Percentiles rank a stretch among this genome's conserved stretches.
phyloP scores from a whole-genome alignment of 2,888 invertebrate genomes.

The Acleris sparsana region DNA sequence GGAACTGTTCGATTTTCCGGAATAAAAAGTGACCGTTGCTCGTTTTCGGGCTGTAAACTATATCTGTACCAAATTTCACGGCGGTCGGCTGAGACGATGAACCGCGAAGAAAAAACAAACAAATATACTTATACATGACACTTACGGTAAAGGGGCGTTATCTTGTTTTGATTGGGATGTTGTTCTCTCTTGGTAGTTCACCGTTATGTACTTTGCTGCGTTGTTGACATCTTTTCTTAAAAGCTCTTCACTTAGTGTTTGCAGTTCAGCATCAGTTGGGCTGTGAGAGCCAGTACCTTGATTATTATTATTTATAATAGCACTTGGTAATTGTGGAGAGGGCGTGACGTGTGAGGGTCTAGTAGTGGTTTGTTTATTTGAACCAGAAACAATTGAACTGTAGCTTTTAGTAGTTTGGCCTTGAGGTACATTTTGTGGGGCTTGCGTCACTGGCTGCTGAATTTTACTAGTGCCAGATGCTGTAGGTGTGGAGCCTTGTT shows the following conservation, averaged over 20 bases:
- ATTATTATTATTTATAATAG: slow-evolving; percentile 67
- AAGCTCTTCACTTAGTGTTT: slow-evolving; percentile 88
- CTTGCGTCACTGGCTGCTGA: slow-evolving; percentile 42
- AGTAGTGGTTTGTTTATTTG: slow-evolving; percentile 52
- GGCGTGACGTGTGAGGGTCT: slow-evolving; percentile 45
- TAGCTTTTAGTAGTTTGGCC: slow-evolving; percentile 58
- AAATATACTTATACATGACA: slow-evolving; percentile 38
- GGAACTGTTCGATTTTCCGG: too few species aligned
- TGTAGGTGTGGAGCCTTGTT: slow-evolving; percentile 34
- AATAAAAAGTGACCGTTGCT: too few species aligned
- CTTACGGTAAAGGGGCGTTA: slow-evolving; percentile 90
- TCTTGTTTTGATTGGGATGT: slow-evolving; percentile 87
- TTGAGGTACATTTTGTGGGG: slow-evolving; percentile 42
- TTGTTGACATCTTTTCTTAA: slow-evolving; percentile 89
- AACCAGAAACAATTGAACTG: slow-evolving; percentile 62
- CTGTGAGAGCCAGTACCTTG: slow-evolving; percentile 49
- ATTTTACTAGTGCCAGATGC: slow-evolving; percentile 41
- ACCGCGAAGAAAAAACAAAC: not conserved
- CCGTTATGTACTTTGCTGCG: slow-evolving; percentile 86
- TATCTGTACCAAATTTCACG: too few species aligned
- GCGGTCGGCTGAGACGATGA: too few species aligned
- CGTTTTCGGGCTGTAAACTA: too few species aligned
- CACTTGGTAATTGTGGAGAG: slow-evolving; percentile 65
- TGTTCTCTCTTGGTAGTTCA: slow-evolving; percentile 90
- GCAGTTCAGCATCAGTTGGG: slow-evolving; percentile 85